These are phyloP conservation scores for Pyrgilauda ruficollis DNA, from an alignment of 2,113 vertebrate species.

Conservation along the genomic window DNA sequence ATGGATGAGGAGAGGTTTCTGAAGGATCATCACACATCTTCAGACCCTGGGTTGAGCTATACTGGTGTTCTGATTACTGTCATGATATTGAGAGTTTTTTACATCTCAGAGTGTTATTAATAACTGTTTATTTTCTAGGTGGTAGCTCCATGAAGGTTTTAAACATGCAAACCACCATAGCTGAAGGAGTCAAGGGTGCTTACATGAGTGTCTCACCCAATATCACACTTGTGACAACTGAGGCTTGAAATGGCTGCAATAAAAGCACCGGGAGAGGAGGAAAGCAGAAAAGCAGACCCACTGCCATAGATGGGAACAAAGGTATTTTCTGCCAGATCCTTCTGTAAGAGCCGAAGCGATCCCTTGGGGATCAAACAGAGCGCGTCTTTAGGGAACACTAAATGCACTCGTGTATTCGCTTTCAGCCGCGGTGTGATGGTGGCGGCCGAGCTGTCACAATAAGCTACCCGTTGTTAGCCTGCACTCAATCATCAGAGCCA, in stretches of 20 bases:
- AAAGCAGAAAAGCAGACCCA: neutral
- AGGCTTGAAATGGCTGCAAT: neutral
- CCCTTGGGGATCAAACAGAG: neutral
- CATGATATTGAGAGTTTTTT: accelerated
- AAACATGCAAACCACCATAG: neutral
- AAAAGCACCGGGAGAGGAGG: neutral
- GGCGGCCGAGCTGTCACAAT: neutral
- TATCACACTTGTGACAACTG: accelerated
- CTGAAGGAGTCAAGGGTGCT: neutral
- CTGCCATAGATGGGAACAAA: neutral
- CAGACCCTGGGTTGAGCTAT: neutral
- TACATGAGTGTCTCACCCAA: neutral
- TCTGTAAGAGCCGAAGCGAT: neutral
- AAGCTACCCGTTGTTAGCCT: neutral
- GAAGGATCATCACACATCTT: neutral
- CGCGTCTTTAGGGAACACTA: neutral
- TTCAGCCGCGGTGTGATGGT: accelerated
- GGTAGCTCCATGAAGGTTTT: neutral
- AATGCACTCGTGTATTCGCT: neutral
- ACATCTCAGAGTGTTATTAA: neutral
- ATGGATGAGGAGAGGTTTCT: neutral
- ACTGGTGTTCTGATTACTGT: neutral
- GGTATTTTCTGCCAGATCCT: neutral
- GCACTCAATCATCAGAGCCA: conserved; percentile 42
- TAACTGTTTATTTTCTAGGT: neutral